A percentile compares a stretch with the other conserved stretches of the same genome.
These are phyloP conservation scores for Egretta garzetta DNA, from an alignment of 2,113 vertebrate species.

Conservation along the genomic window DNA sequence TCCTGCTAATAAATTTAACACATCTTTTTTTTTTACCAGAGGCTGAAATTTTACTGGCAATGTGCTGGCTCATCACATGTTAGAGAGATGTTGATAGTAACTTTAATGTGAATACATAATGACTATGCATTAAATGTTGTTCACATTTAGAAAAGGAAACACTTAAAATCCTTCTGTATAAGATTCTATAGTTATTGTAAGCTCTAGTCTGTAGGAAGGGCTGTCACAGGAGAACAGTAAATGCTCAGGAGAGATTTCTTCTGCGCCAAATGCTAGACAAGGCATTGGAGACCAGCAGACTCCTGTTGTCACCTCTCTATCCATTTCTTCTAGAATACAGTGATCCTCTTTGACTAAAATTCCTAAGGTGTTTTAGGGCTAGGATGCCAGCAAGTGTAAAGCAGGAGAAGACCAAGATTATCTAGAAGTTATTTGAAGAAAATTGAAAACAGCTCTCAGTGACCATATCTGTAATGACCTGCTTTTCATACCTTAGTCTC, in stretches of 20 bases:
- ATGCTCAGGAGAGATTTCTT: neutral
- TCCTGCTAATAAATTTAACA: neutral
- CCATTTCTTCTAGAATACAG: neutral
- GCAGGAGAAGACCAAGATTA: neutral
- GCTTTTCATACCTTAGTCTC: neutral
- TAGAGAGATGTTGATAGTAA: neutral
- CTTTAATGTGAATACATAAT: neutral
- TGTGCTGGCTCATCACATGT: neutral
- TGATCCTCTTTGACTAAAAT: neutral
- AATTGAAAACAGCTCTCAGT: neutral
- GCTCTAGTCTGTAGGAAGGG: neutral
- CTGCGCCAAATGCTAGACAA: neutral
- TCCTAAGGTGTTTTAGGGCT: neutral
- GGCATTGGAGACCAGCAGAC: neutral
- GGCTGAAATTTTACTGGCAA: neutral
- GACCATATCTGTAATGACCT: neutral
- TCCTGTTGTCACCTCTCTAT: neutral
- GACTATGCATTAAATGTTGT: neutral
- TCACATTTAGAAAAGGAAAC: neutral
- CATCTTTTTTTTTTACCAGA: neutral
- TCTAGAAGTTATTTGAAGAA: neutral
- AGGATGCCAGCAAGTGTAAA: neutral
- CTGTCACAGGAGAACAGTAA: neutral
- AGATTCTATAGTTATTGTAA: neutral
- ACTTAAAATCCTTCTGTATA: neutral